phyloP scores from a whole-genome alignment of 2,113 vertebrate genomes.

The Scytalopus superciliaris region DNA sequence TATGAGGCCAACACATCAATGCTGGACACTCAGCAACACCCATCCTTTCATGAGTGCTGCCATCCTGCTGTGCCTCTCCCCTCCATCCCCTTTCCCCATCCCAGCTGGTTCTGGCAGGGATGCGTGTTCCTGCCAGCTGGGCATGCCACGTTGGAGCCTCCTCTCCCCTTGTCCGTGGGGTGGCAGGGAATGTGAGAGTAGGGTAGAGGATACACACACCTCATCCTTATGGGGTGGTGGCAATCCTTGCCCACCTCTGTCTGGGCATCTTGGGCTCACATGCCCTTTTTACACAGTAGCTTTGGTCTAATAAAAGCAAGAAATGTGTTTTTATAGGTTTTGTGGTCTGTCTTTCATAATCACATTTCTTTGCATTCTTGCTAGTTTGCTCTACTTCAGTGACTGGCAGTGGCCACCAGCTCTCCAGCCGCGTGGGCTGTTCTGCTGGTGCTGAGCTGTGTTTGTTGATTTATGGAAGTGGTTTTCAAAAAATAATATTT shows the following conservation, averaged over 20 bases:
- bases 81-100: not conserved
- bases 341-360: constrained; percentile 56
- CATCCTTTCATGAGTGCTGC: not conserved
- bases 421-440: not conserved
- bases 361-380: not conserved
- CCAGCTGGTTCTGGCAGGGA: not conserved
- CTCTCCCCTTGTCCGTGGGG: accelerated
- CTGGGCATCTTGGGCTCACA: accelerated
- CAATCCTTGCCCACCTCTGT: not conserved
- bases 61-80: not conserved
- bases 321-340: constrained; percentile 41
- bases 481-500: constrained; percentile 61
- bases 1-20: not conserved
- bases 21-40: not conserved
- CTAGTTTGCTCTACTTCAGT: constrained; percentile 27
- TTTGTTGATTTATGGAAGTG: constrained; percentile 63
- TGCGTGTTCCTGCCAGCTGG: not conserved
- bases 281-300: not conserved
- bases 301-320: constrained; percentile 43
- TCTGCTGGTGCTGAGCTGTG: not conserved
- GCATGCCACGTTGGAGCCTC: not conserved
- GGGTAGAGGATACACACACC: accelerated
- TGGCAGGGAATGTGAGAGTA: not conserved
- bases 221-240: not conserved
- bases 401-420: not conserved